These are phyloP conservation scores for Heliconius ismenius DNA, from an alignment of 2,888 invertebrate genomes.

Conservation along the genomic window DNA sequence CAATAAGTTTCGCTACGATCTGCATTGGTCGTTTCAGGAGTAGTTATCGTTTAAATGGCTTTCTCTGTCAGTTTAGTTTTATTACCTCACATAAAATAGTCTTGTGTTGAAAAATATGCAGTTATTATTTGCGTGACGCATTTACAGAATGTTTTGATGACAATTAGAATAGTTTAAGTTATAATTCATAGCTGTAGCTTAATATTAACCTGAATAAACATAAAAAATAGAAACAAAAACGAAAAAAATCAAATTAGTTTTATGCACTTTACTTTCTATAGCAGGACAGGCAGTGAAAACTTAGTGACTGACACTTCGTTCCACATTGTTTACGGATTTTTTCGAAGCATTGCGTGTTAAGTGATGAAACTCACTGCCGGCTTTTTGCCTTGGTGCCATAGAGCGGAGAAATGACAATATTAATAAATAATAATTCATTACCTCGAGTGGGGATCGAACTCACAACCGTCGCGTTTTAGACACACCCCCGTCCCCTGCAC, in stretches of 20 bases:
- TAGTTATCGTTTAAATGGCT: conserved; percentile 17
- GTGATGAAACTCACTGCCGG: no score
- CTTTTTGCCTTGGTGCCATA: no score
- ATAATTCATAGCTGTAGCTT: neutral
- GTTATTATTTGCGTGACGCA: neutral
- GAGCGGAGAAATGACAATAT: no score
- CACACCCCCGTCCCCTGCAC: no score
- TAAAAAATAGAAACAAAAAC: neutral
- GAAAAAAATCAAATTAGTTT: neutral
- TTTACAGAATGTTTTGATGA: neutral
- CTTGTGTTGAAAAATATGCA: conserved; percentile 6
- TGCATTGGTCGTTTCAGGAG: conserved; percentile 27
- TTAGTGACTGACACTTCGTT: no score
- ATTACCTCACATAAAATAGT: neutral
- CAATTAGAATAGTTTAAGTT: neutral
- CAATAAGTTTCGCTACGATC: conserved; percentile 34
- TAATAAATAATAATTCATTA: no score
- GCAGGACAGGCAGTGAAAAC: no score
- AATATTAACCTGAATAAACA: neutral
- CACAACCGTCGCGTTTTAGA: no score
- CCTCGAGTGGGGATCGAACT: no score
- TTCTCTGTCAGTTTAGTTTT: conserved; percentile 21
- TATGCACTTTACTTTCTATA: no score
- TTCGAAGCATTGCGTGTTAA: no score
- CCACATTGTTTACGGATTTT: no score